Conservation (phyloP, 2,888 invertebrate species). For the Diabrotica balteata region DNA sequence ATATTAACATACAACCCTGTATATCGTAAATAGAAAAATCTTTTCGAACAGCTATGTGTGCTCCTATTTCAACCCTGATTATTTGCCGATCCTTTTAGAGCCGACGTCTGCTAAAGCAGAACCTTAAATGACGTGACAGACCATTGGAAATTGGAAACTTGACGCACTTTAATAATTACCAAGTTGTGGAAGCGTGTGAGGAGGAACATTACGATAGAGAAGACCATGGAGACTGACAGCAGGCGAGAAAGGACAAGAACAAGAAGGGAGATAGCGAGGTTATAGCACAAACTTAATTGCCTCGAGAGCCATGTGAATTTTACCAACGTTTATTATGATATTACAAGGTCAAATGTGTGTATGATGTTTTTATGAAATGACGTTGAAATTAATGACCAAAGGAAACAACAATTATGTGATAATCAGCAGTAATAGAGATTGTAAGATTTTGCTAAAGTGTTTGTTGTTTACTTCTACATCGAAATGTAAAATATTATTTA, state of each 20-base stretch:
- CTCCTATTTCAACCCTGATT: too few relatives aligned
- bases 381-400: too few relatives aligned
- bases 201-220: constrained; percentile 5
- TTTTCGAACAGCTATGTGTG: too few relatives aligned
- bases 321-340: not conserved
- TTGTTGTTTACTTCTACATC: too few relatives aligned
- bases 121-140: constrained; percentile 11
- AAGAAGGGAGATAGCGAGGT: not conserved
- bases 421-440: too few relatives aligned
- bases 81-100: not conserved
- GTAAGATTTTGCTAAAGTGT: too few relatives aligned
- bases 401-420: too few relatives aligned
- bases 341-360: not conserved
- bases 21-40: too few relatives aligned
- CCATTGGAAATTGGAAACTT: constrained; percentile 15
- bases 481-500: too few relatives aligned
- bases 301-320: not conserved
- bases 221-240: constrained; percentile 1
- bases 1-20: too few relatives aligned
- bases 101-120: constrained; percentile 3
- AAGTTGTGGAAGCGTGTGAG: constrained; percentile 8
- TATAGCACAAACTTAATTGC: not conserved
- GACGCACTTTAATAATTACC: constrained; percentile 24
- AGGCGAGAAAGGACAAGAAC: not conserved
- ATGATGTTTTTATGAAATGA: not conserved